Base-by-base conservation (phyloP, 2,113 vertebrate species). In the Ictalurus punctatus region DNA sequence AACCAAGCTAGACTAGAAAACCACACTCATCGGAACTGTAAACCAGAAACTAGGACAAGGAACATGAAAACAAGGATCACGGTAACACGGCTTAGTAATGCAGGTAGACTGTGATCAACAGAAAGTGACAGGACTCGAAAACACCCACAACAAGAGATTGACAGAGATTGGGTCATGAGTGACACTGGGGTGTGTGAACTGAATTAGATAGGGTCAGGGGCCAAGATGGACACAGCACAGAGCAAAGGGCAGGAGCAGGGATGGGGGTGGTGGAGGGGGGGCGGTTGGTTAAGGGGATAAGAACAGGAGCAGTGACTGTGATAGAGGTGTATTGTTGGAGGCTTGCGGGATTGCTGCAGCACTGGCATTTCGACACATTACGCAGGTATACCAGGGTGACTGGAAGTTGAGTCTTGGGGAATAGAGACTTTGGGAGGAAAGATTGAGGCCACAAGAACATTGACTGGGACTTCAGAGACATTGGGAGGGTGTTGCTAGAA, bases 101-200 rank as follows among this genome's bases (percentile, higher is more conserved):
- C 21, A 83, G 16, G 56, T 56, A n/a, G 52, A 56, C 52, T 30
- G 16, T n/a, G 25, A n/a, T 25, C 52, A 79, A 56, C 52, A 30
- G 48, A 80, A 79, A 80, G 78, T 80, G 78, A 79, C 76, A 79
- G 30, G 25, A 58, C 19, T n/a, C 17, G 25, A 56, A 19, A 81
- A 58, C 16, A 58, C 16, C 27, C 48, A 19, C n/a, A 37, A 58
- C n/a, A 37, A 82, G n/a, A 61, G 78, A 56, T 30, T 56, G 78
- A 54, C 78, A 30, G 52, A 19, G 52, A 80, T 80, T 80, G 52
- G 78, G 12, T 80, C 7, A 52, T 27, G 76, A 56, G 52, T 80
- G 30, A 59, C 17, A 23, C n/a, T 34, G 30, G n/a, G 3, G 8
- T 58, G 9, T 9, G 79, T 82, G 9, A 59, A 19, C 78, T 56